phyloP scores from a whole-genome alignment of 2,888 invertebrate genomes.

The Microctonus brassicae region DNA sequence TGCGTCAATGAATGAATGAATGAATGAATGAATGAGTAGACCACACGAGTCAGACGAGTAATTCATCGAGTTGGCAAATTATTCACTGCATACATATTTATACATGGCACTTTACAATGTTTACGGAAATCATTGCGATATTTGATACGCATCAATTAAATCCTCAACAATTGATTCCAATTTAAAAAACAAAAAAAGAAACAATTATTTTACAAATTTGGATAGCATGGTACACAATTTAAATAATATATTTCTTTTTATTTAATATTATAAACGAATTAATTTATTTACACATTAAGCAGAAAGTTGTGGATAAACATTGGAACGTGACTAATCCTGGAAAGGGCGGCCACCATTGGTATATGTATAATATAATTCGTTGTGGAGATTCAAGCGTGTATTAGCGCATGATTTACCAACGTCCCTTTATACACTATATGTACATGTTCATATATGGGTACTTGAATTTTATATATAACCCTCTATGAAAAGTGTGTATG shows the following conservation, averaged over 20 bases:
- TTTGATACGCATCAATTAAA: not conserved
- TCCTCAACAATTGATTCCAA: not conserved
- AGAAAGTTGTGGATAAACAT: slow-evolving; percentile 21
- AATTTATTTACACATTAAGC: not conserved
- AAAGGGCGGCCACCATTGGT: slow-evolving; percentile 19
- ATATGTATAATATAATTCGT: slow-evolving; percentile 28
- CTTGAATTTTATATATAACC: slow-evolving; percentile 36
- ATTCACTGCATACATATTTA: not conserved
- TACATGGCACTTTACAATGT: not conserved
- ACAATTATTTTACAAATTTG: too few relatives aligned
- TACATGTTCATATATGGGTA: slow-evolving; percentile 7
- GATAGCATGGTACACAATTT: too few relatives aligned
- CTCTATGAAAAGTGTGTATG: slow-evolving; percentile 51
- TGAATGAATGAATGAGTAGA: slow-evolving; percentile 7
- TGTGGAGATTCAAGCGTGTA: slow-evolving; percentile 33
- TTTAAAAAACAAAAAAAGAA: not conserved
- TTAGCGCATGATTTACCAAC: slow-evolving; percentile 40
- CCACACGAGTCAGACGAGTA: slow-evolving; percentile 2
- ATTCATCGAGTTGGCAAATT: slow-evolving; percentile 13
- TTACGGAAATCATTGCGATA: slow-evolving; percentile 24
- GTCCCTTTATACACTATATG: slow-evolving; percentile 17
- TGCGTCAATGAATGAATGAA: slow-evolving; percentile 15
- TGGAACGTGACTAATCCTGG: slow-evolving; percentile 33
- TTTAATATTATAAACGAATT: not conserved
- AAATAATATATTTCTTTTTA: not conserved